Evolutionary conservation across 1,140 invertebrate genomes (phyloP).

Genomic region (Hyposmocoma kahamanoa): DNA sequence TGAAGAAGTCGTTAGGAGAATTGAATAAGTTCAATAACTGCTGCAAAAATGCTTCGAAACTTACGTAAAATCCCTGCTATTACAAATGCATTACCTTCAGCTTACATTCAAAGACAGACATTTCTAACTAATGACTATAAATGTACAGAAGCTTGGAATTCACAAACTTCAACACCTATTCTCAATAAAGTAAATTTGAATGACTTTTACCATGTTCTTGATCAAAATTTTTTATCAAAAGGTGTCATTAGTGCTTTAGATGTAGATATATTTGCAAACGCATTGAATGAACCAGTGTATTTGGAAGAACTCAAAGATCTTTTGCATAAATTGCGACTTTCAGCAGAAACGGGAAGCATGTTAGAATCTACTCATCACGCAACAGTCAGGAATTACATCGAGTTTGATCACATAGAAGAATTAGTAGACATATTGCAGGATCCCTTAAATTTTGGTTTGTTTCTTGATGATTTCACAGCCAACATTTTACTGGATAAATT

Average conservation of each 20-base stretch:
- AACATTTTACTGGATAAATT: conserved; percentile 90
- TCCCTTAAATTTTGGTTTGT: conserved; percentile 91
- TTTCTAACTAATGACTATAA: conserved; percentile 79
- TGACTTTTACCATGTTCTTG: conserved; percentile 78
- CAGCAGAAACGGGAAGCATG: conserved; percentile 79
- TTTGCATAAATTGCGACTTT: conserved; percentile 80
- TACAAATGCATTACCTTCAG: conserved; percentile 1
- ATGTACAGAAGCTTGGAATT: conserved; percentile 79
- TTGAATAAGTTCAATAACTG: neutral
- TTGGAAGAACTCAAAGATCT: conserved; percentile 82
- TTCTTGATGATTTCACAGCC: conserved; percentile 85
- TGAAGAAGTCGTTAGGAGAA: neutral
- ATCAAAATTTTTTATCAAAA: conserved; percentile 73
- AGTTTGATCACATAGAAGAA: conserved; percentile 75
- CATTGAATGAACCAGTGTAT: conserved; percentile 64
- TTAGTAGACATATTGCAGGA: conserved; percentile 85
- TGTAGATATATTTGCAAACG: conserved; percentile 83
- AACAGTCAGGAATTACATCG: conserved; percentile 80
- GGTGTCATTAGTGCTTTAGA: conserved; percentile 80
- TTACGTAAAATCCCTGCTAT: conserved; percentile 9
- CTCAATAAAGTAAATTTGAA: conserved; percentile 77
- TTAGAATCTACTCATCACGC: conserved; percentile 89
- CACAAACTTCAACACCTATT: conserved; percentile 75
- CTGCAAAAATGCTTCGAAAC: conserved; percentile 18
- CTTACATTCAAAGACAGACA: conserved; percentile 24